These are phyloP conservation scores for Euura saliciscinereae DNA, from an alignment of 1,140 invertebrate species.

Conservation along the genomic window DNA sequence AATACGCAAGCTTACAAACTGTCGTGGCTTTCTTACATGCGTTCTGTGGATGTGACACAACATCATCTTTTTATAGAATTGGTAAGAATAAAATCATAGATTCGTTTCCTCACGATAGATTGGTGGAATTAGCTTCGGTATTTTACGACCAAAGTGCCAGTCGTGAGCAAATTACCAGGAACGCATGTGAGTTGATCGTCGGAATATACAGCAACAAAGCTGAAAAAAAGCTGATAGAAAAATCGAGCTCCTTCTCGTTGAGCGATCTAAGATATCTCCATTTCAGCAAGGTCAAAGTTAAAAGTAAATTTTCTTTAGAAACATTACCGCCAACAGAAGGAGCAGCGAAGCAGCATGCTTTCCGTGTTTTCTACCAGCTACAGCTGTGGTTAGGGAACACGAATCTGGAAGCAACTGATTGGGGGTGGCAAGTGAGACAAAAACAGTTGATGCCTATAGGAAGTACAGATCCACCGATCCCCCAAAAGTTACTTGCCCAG, in stretches of 20 bases:
- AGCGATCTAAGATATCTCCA: constrained; percentile 15
- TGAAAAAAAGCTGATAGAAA: constrained; percentile 16
- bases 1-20: constrained; percentile 16
- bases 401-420: constrained; percentile 12
- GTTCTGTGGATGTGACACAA: constrained; percentile 12
- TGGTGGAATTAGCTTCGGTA: constrained; percentile 15
- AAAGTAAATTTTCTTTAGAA: constrained; percentile 22
- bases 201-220: constrained; percentile 14
- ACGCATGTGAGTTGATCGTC: constrained; percentile 14
- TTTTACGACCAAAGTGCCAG: constrained; percentile 20
- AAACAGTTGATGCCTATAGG: constrained; percentile 16
- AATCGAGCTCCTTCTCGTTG: constrained; percentile 14
- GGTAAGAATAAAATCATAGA: constrained; percentile 22
- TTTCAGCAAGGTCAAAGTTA: constrained; percentile 20
- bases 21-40: constrained; percentile 22
- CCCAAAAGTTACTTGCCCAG: constrained; percentile 14
- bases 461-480: constrained; percentile 18
- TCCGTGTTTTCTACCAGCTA: constrained; percentile 28
- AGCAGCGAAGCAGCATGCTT: constrained; percentile 27
- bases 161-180: neutral
- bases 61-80: constrained; percentile 10
- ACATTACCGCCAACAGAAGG: constrained; percentile 27
- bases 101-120: constrained; percentile 12
- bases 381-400: constrained; percentile 28
- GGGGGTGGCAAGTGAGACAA: constrained; percentile 20